Evolutionary conservation across 2,888 invertebrate species (phyloP), one percentile per base, ranked within the genome.

Genomic region (Pantelozetes paolii): DNA sequence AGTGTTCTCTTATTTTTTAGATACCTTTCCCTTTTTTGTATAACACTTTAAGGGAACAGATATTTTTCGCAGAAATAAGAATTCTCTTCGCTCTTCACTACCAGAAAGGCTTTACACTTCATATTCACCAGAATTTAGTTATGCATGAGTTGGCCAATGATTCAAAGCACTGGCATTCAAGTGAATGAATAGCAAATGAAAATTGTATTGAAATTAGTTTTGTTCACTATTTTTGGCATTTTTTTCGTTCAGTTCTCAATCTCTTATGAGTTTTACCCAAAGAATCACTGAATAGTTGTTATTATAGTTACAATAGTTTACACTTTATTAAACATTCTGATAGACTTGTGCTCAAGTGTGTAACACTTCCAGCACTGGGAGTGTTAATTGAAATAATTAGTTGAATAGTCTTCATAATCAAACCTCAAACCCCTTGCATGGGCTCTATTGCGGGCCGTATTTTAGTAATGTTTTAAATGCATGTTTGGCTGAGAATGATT

Each of bases 111-210:
- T 15, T 45, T 15, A 45, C 57, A 26, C 32, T 64, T 30, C 36
- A 15, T 32, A 64, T 69, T 42, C 18, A 69, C 40, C n/a, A 69
- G 26, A 69, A 42, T 69, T 45, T 69, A 69, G 69, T 69, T 69
- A 45, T 69, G 69, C 69, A 69, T 69, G 69, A 45, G 26, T 69
- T 69, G 23, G 28, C 45, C 11, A 59, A 36, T 42, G 28, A 40
- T 15, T 13, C 26, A 64, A 36, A 64, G 69, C 11, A 69, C 69
- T 69, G 40, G 45, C 23, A 69, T 42, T 69, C 67, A 40, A 26
- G 11, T 20, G 26, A 23, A 28, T 69, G 28, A 28, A 69, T 42
- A 69, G 62, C 32, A 45, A 28, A 45, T 40, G 42, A 69, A 26
- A 69, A 69, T 64, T 64, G 28, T 36, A 20, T 30, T 64, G 62